Base-by-base conservation (phyloP, 2,797 vertebrate genomes). In the Acipenser oxyrinchus region DNA sequence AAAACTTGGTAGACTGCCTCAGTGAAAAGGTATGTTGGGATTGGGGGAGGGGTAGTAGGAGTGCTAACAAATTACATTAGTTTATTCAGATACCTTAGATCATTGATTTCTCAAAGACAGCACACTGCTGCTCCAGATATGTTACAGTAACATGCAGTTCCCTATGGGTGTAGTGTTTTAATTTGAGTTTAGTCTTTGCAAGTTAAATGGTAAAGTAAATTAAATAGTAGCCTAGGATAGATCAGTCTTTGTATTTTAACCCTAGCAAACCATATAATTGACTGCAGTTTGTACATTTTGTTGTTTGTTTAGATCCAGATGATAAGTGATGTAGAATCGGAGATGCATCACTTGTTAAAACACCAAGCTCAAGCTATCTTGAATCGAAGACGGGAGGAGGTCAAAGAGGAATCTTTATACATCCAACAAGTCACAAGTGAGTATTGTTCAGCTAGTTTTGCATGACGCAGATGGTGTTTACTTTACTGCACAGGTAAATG, bases 1-100 rank as follows among this genome's bases (percentile, higher is more conserved):
- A 93, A 75, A 96, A 94, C 80, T 80, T 97, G 79, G 84, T 93
- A 68, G 92, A 94, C 72, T 98, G 94, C 83, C 86, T 98, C 58
- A 91, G 82, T 72, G 93, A 96, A 84, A 98, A 98, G 82, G 96
- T 98, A 73, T 2, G 49, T 70, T 0, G 18, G 15, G 15, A 7
- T 53, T 53, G 12, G 52, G 60, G 10, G 18, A 10, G 18, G 0
- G 1, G 37, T 37, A 37, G 37, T 37, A 37, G 37, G 37, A 37
- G 37, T 37, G 3, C 48, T 76, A 7, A 13, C 7, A 70, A 67
- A 67, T 76, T 55, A 10, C 1, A 7, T 80, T 0, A 76, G 1
- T 76, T 77, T 80, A 37, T 78, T 71, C 81, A 89, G 88, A 72
- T 88, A 71, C 15, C 68, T 68, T 62, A 0, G 66, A 83, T 89